Base-by-base conservation (phyloP, 1,140 invertebrate species). In the Propsilocerus akamusi region DNA sequence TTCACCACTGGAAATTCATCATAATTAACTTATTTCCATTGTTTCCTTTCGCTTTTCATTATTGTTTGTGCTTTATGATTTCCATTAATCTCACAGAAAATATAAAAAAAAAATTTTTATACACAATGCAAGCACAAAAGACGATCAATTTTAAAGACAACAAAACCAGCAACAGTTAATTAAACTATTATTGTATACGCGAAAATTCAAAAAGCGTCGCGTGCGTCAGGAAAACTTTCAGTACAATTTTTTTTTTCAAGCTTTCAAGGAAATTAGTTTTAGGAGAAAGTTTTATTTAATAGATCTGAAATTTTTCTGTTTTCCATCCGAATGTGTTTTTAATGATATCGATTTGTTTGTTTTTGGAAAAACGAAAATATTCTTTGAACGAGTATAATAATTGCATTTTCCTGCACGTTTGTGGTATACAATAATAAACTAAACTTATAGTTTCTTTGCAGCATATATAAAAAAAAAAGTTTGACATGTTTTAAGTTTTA, bases 21-120 rank as follows among this genome's bases (percentile, higher is more conserved):
- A 5, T 17, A 46, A 8, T n/a, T 11, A 41, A 41, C 8, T n/a
- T 17, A 60, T 57, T 58, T 57, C 62, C 56, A 62, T 56, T n/a
- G n/a, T 62, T 56, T 62, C 58, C 26, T 49, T 62, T 55, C 57
- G 57, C 62, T 62, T 58, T n/a, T n/a, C n/a, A n/a, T n/a, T n/a
- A n/a, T n/a, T n/a, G n/a, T n/a, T n/a, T n/a, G n/a, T n/a, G n/a
- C n/a, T n/a, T n/a, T n/a, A n/a, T n/a, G n/a, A n/a, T n/a, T n/a
- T n/a, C n/a, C n/a, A n/a, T n/a, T n/a, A n/a, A n/a, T n/a, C n/a
- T n/a, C n/a, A n/a, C n/a, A n/a, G n/a, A n/a, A n/a, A n/a, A n/a
- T n/a, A n/a, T n/a, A n/a, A n/a, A n/a, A n/a, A n/a, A n/a, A n/a
- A n/a, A n/a, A n/a, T n/a, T n/a, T n/a, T n/a, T n/a, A n/a, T n/a